A percentile compares a stretch with the other conserved stretches of the same genome.
phyloP scores from a whole-genome alignment of 1,140 invertebrate species.

The Andricus grossulariae region DNA sequence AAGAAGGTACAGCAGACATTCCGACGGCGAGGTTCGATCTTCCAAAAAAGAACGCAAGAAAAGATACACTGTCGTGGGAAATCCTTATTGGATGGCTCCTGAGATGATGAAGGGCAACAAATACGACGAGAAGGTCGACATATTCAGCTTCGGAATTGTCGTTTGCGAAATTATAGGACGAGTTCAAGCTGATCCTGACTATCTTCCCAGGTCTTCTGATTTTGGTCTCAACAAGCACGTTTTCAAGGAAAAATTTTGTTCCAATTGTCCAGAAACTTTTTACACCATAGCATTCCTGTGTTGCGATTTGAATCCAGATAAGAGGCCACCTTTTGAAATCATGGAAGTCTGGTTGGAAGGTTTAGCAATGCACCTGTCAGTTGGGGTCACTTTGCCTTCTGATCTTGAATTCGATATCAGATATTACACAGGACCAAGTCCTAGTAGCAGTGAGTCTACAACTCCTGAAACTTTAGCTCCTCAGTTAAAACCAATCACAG shows the following conservation, averaged over 20 bases:
- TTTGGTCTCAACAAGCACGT: constrained; percentile 93
- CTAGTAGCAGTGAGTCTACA: constrained; percentile 79
- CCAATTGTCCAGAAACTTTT: constrained; percentile 90
- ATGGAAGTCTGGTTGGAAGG: constrained; percentile 89
- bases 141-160: constrained; percentile 98
- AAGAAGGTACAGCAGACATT: constrained; percentile 66
- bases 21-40: constrained; percentile 63
- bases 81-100: constrained; percentile 99
- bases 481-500: constrained; percentile 74
- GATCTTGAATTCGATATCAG: constrained; percentile 86
- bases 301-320: constrained; percentile 92
- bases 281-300: constrained; percentile 92
- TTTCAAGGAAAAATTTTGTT: constrained; percentile 92
- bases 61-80: constrained; percentile 90
- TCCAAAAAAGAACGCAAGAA: constrained; percentile 81
- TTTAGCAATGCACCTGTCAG: constrained; percentile 83
- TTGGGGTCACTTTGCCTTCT: constrained; percentile 79
- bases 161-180: constrained; percentile 97
- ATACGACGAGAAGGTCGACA: constrained; percentile 97
- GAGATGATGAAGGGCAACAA: constrained; percentile 98
- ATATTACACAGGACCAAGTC: constrained; percentile 81
- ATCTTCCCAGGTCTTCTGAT: constrained; percentile 90
- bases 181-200: constrained; percentile 95
- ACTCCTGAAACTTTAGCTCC: constrained; percentile 77
- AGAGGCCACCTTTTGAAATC: constrained; percentile 90